Evolutionary conservation across 1,140 invertebrate genomes (phyloP).

Genomic region (Brachionus rotundiformis): DNA sequence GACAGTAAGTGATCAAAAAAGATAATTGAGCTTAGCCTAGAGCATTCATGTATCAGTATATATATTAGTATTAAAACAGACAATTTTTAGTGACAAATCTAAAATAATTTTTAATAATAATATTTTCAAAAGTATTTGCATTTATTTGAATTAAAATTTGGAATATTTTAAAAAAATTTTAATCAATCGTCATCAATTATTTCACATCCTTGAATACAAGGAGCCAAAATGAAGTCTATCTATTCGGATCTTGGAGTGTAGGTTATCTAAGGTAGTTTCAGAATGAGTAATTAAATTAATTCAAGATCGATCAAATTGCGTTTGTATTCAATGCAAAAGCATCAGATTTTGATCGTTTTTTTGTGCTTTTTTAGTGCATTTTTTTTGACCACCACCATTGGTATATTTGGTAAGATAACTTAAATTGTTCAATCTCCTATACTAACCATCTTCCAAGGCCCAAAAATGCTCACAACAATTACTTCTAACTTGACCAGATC

Average conservation of each 20-base stretch:
- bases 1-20: not conserved
- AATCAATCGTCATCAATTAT: not conserved
- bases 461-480: slow-evolving; percentile 15
- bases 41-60: not conserved
- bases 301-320: slow-evolving; percentile 44
- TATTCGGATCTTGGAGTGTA: slow-evolving; percentile 47
- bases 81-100: not conserved
- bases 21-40: not conserved
- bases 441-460: not conserved
- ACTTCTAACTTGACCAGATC: not conserved
- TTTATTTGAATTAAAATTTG: not conserved
- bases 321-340: slow-evolving; percentile 50
- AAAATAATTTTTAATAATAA: not conserved
- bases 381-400: slow-evolving; percentile 10
- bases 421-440: no score
- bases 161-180: not conserved
- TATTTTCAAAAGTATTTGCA: slow-evolving; percentile 11
- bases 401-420: slow-evolving; percentile 12
- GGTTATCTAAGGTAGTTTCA: not conserved
- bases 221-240: slow-evolving; percentile 23
- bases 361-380: slow-evolving; percentile 23
- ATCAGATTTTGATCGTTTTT: slow-evolving; percentile 30
- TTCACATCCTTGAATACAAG: not conserved
- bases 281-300: not conserved
- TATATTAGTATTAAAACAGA: not conserved